Percentiles rank a stretch among this genome's conserved stretches.
These are phyloP conservation scores for Tetramorium parvispinum DNA, from an alignment of 1,140 invertebrate species.

Conservation along the genomic window DNA sequence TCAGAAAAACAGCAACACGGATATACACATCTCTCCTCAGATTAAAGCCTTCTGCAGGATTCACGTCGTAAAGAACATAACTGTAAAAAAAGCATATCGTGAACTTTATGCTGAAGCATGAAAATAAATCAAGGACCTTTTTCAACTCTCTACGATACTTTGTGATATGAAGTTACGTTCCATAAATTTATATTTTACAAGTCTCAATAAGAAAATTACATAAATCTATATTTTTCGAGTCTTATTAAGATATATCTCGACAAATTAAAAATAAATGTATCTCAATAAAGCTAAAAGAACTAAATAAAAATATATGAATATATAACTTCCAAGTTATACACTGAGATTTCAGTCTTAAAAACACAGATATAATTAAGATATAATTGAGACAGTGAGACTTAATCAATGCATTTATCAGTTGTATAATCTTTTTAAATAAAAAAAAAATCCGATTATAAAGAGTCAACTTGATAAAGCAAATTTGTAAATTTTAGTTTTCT, in stretches of 20 bases:
- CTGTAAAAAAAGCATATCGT: constrained; percentile 79
- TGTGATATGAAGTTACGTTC: not conserved
- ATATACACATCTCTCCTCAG: constrained; percentile 97
- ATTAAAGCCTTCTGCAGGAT: constrained; percentile 98
- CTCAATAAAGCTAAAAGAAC: no score
- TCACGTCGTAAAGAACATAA: constrained; percentile 96
- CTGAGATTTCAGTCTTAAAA: no score
- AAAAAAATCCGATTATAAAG: not conserved
- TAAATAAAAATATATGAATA: not conserved
- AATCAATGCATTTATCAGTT: not conserved
- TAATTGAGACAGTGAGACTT: not conserved
- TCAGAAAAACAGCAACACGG: constrained; percentile 93
- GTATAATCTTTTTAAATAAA: not conserved
- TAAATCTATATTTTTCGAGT: no score
- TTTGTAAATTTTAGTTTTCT: not conserved
- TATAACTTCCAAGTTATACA: not conserved
- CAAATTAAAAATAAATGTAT: no score
- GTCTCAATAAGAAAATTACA: not conserved
- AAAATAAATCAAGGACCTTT: not conserved
- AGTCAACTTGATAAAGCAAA: not conserved
- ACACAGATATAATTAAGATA: not conserved
- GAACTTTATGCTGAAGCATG: not conserved
- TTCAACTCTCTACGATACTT: not conserved
- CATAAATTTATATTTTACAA: not conserved
- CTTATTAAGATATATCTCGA: no score